Conservation (phyloP, 2,888 invertebrate species). For the Sussaba pulchella region DNA sequence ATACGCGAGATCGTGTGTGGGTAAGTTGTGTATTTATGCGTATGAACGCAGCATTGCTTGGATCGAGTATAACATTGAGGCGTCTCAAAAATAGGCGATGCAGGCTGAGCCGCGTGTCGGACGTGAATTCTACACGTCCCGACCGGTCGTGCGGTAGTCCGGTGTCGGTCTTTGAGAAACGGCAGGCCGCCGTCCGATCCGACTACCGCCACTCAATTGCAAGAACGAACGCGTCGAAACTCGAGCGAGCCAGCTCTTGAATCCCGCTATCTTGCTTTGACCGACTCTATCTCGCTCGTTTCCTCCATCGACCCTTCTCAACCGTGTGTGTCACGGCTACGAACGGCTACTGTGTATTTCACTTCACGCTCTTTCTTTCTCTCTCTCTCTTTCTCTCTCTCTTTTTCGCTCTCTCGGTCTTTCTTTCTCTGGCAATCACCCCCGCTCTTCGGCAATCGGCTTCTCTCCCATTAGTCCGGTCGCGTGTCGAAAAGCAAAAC, state of each 20-base stretch:
- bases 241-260: slow-evolving; percentile 46
- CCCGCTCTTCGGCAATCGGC: background rate
- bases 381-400: background rate
- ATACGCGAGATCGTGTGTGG: background rate
- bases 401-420: background rate
- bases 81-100: slow-evolving; percentile 47
- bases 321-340: slow-evolving; percentile 14
- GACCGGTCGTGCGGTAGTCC: background rate
- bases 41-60: background rate
- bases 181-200: slow-evolving; percentile 6
- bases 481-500: slow-evolving; percentile 65
- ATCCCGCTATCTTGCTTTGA: slow-evolving; percentile 40
- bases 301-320: background rate
- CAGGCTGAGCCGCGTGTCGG: slow-evolving; percentile 8
- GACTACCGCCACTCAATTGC: background rate
- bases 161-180: slow-evolving; percentile 27
- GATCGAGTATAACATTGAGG: slow-evolving; percentile 17
- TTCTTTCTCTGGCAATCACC: slow-evolving; percentile 1
- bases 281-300: slow-evolving; percentile 29
- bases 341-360: slow-evolving; percentile 6
- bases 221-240: slow-evolving; percentile 50
- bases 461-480: slow-evolving; percentile 12
- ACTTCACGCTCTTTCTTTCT: background rate
- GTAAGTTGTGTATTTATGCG: slow-evolving; percentile 1
- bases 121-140: slow-evolving; percentile 28